Percentiles rank a stretch among this genome's conserved stretches.
Evolutionary conservation across 2,113 vertebrate genomes (phyloP).

Genomic region (Hyperoodon ampullatus): DNA sequence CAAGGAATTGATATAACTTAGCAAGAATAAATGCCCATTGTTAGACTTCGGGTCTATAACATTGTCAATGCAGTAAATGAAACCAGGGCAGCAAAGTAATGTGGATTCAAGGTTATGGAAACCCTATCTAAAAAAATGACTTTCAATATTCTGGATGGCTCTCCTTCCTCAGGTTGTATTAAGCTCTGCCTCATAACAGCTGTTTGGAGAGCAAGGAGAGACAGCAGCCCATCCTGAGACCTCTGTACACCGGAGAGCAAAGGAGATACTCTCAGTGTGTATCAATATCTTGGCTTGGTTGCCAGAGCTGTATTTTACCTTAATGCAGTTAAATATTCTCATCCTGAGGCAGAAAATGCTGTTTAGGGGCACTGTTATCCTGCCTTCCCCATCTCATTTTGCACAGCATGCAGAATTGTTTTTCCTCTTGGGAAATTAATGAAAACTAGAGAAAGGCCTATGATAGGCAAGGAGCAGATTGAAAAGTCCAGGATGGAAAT

Average conservation of each 20-base stretch:
- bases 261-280: background rate
- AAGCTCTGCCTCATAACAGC: background rate
- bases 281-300: background rate
- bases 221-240: background rate
- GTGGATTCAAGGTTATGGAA: background rate
- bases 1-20: background rate
- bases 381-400: conserved; percentile 61
- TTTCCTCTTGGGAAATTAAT: conserved; percentile 84
- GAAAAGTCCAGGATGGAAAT: conserved; percentile 76
- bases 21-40: background rate
- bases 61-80: background rate
- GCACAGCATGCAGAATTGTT: conserved; percentile 43
- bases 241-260: rapidly evolving
- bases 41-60: background rate
- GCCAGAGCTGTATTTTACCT: conserved; percentile 48
- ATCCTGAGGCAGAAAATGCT: conserved; percentile 72
- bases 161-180: background rate
- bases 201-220: background rate
- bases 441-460: conserved; percentile 65
- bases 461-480: conserved; percentile 70
- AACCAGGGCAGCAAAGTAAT: background rate
- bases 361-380: conserved; percentile 64
- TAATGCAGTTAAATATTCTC: conserved; percentile 69
- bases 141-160: background rate
- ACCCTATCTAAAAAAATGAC: background rate